A percentile compares a stretch with the other conserved stretches of the same genome.
Evolutionary conservation across 2,888 invertebrate genomes (phyloP).

Genomic region (Agrochola macilenta): DNA sequence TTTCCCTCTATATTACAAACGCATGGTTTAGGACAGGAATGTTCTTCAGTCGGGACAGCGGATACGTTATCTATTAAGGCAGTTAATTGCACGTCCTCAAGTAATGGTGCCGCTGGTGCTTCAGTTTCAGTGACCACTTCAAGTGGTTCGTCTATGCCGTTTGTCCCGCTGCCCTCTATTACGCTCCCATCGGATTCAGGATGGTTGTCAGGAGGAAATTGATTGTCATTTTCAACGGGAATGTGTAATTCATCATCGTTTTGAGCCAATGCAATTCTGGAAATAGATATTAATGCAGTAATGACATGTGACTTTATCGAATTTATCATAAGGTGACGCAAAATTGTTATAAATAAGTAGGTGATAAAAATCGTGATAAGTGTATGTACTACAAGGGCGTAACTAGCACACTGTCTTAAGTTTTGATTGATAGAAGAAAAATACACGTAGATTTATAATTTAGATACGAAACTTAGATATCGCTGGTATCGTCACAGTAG

Average conservation of each 20-base stretch:
- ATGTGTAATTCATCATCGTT: slow-evolving; percentile 81
- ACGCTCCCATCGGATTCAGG: slow-evolving; percentile 72
- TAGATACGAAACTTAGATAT: slow-evolving; percentile 28
- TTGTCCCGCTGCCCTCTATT: slow-evolving; percentile 81
- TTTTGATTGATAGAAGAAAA: slow-evolving; percentile 64
- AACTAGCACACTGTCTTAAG: slow-evolving; percentile 69
- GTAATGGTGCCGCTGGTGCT: slow-evolving; percentile 64
- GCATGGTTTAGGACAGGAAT: slow-evolving; percentile 80
- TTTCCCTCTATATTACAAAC: slow-evolving; percentile 82
- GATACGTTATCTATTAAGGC: slow-evolving; percentile 64
- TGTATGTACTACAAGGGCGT: slow-evolving; percentile 79
- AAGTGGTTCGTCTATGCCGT: slow-evolving; percentile 74
- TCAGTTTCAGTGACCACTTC: slow-evolving; percentile 64
- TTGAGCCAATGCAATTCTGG: slow-evolving; percentile 75
- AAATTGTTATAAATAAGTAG: slow-evolving; percentile 80
- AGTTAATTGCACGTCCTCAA: slow-evolving; percentile 77
- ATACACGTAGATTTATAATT: slow-evolving; percentile 46
- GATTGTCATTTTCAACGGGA: slow-evolving; percentile 84
- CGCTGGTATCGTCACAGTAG: not conserved
- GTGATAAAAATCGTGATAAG: slow-evolving; percentile 86
- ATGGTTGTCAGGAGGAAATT: slow-evolving; percentile 83
- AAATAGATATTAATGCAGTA: slow-evolving; percentile 68
- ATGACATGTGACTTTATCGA: slow-evolving; percentile 81
- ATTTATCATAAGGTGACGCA: slow-evolving; percentile 86
- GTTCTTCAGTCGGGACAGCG: slow-evolving; percentile 60